These are phyloP conservation scores for Dendrolimus pini DNA, from an alignment of 2,888 invertebrate species.

Conservation along the genomic window DNA sequence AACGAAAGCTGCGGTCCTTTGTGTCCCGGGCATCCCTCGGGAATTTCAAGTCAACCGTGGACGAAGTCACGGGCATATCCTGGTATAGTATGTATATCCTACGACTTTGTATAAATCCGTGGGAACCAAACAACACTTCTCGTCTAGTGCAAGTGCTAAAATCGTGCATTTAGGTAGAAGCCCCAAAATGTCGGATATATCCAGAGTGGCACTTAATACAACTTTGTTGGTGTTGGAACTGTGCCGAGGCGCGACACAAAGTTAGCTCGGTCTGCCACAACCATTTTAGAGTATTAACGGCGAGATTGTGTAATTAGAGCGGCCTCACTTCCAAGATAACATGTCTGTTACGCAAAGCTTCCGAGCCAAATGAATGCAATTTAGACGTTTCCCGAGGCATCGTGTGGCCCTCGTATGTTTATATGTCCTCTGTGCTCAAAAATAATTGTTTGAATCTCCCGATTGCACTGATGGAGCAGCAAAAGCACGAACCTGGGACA, in stretches of 20 bases:
- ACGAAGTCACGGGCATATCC: no score
- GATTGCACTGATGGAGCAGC: no score
- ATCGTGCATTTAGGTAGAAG: conserved; percentile 17
- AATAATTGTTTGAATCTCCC: neutral
- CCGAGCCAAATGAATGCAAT: conserved; percentile 4
- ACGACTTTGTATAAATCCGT: no score
- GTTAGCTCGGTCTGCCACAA: conserved; percentile 5
- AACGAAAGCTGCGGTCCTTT: no score
- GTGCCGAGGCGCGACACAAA: conserved; percentile 20
- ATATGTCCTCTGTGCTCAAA: neutral
- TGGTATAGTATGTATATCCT: no score
- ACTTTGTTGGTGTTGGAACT: conserved; percentile 27
- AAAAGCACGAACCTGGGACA: no score
- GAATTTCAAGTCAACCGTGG: no score
- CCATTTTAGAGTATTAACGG: conserved; percentile 15
- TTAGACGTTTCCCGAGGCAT: neutral
- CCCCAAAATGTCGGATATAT: conserved; percentile 15
- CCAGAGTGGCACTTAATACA: conserved; percentile 13
- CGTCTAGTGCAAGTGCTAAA: conserved; percentile 1
- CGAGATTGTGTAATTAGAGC: conserved; percentile 20
- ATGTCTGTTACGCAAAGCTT: conserved; percentile 1
- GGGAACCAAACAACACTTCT: no score
- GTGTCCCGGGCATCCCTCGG: no score
- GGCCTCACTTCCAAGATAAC: conserved; percentile 7
- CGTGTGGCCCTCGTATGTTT: neutral